phyloP scores from a whole-genome alignment of 2,888 invertebrate genomes.

The Polydrusus pterygomalis region DNA sequence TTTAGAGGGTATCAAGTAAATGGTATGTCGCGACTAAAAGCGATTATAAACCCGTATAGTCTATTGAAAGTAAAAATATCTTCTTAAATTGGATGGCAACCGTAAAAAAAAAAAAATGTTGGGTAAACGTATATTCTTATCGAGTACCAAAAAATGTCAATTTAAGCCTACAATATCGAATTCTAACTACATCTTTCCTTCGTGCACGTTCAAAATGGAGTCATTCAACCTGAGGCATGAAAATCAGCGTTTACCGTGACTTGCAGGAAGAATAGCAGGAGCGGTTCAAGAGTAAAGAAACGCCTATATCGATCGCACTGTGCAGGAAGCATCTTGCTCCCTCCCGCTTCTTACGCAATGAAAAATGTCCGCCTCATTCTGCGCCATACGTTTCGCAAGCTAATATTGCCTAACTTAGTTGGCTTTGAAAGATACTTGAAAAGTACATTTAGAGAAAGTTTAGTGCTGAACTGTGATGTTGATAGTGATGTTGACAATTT shows the following conservation, averaged over 20 bases:
- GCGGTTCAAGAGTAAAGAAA: conserved; percentile 62
- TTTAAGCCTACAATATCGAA: conserved; percentile 4
- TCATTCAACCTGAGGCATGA: conserved; percentile 45
- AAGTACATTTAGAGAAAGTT: not conserved
- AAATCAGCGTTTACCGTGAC: conserved; percentile 34
- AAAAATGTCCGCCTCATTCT: conserved; percentile 66
- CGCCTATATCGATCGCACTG: conserved; percentile 69
- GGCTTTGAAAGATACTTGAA: not conserved
- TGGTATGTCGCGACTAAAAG: no score
- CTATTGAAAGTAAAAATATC: no score
- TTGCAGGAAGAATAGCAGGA: conserved; percentile 38
- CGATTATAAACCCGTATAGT: no score
- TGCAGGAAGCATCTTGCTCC: conserved; percentile 62
- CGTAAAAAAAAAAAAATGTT: no score
- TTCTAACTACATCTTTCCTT: conserved; percentile 12
- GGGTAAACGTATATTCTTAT: no score
- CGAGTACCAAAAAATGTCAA: not conserved
- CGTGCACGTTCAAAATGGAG: conserved; percentile 46
- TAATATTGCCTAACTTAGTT: conserved; percentile 21
- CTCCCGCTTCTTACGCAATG: conserved; percentile 65
- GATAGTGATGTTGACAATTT: no score
- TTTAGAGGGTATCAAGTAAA: no score
- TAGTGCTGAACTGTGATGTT: no score
- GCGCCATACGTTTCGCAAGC: conserved; percentile 27
- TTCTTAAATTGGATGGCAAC: no score